Conservation (phyloP, 37 sponge, comb jelly and placozoan genomes). For the Halisarca cf. caerulea region DNA sequence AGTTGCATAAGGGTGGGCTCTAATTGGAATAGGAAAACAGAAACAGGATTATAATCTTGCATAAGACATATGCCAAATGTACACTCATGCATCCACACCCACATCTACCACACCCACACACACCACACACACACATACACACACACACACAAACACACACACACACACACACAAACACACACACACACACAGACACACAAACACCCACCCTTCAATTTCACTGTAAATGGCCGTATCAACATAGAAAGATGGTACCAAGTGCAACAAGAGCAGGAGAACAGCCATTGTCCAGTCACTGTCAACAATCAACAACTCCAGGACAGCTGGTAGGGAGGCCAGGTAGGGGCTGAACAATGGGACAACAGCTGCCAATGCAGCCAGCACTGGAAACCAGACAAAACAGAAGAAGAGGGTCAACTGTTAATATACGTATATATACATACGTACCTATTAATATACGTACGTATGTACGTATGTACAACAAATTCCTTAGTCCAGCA, state of each 20-base stretch:
- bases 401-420: neutral
- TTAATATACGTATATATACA: neutral
- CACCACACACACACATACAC: too few species aligned
- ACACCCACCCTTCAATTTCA: constrained; percentile 83
- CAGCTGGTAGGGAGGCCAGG: constrained; percentile 88
- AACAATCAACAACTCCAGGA: constrained; percentile 89
- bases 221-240: constrained; percentile 88
- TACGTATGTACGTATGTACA: constrained; percentile 20
- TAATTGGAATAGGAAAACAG: too few species aligned
- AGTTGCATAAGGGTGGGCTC: constrained; percentile 94
- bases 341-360: constrained; percentile 93
- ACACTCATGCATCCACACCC: too few species aligned
- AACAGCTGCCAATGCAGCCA: constrained; percentile 85
- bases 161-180: too few species aligned
- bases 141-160: too few species aligned
- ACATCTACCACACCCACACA: too few species aligned
- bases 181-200: neutral
- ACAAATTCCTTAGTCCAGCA: neutral
- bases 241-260: constrained; percentile 79
- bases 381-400: neutral
- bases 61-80: too few species aligned
- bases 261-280: constrained; percentile 53
- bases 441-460: neutral
- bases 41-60: too few species aligned
- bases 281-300: constrained; percentile 64